These are phyloP conservation scores for Diabrotica virgifera DNA, from an alignment of 1,140 invertebrate genomes.

Conservation along the genomic window DNA sequence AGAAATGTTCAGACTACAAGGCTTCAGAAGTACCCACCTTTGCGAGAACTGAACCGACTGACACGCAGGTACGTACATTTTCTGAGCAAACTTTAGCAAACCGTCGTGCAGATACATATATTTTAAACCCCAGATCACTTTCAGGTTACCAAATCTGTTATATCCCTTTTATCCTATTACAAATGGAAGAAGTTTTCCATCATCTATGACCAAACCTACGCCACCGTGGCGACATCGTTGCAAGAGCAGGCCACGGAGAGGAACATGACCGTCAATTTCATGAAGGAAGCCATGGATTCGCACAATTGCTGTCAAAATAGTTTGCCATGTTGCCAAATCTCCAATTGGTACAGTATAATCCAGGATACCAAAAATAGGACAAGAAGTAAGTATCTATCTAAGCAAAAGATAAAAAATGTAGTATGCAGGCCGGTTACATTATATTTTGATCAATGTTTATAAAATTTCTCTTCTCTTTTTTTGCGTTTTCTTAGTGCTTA, in stretches of 20 bases:
- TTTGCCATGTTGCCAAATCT: constrained; percentile 67
- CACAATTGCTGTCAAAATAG: constrained; percentile 73
- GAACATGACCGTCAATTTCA: constrained; percentile 81
- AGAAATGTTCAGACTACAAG: constrained; percentile 92
- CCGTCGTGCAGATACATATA: too few species aligned
- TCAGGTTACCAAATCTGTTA: constrained; percentile 88
- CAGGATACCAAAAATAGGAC: constrained; percentile 86
- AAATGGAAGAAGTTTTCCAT: constrained; percentile 94
- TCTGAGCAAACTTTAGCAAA: too few species aligned
- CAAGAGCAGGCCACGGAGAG: constrained; percentile 62
- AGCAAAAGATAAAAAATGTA: too few species aligned
- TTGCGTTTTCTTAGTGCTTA: too few species aligned
- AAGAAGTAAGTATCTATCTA: constrained; percentile 64
- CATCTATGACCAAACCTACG: constrained; percentile 79
- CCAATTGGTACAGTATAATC: constrained; percentile 77
- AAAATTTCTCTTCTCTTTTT: too few species aligned
- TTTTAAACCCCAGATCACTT: constrained; percentile 29
- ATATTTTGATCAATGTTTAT: too few species aligned
- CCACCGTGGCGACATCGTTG: constrained; percentile 73
- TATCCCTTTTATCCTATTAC: constrained; percentile 84
- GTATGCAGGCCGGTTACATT: too few species aligned
- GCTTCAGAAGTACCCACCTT: constrained; percentile 87
- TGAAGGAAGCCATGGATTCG: constrained; percentile 62
- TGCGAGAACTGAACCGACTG: constrained; percentile 89
- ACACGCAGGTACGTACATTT: constrained; percentile 69